Conservation (phyloP, 2,888 invertebrate genomes). For the Drosophila subquinaria region DNA sequence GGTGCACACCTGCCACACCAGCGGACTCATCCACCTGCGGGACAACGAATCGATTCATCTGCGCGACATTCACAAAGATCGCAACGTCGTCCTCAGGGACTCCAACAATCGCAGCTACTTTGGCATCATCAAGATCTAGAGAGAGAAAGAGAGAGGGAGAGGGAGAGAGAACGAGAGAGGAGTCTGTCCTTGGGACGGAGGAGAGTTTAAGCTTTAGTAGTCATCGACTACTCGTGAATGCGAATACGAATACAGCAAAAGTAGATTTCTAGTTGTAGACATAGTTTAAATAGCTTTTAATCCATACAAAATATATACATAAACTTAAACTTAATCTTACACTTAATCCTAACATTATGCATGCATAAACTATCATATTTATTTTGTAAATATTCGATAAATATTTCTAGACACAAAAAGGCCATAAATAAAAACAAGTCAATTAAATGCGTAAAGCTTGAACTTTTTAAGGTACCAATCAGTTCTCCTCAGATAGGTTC, state of each 20-base stretch:
- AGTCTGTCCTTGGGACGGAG: not conserved
- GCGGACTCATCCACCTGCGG: constrained; percentile 88
- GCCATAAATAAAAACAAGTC: constrained; percentile 53
- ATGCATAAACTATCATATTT: constrained; percentile 48
- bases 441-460: not conserved
- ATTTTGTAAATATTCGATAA: constrained; percentile 55
- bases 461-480: not conserved
- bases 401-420: constrained; percentile 29
- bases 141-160: constrained; percentile 7
- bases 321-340: constrained; percentile 15
- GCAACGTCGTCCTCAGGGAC: constrained; percentile 86
- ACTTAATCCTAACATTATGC: constrained; percentile 16
- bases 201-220: constrained; percentile 19
- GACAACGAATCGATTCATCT: constrained; percentile 89
- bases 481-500: not conserved
- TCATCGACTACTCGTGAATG: constrained; percentile 22
- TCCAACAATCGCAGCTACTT: constrained; percentile 93
- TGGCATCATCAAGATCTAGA: constrained; percentile 89
- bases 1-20: constrained; percentile 91
- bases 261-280: constrained; percentile 53
- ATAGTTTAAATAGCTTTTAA: constrained; percentile 31
- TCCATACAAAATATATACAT: constrained; percentile 17
- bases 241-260: constrained; percentile 51
- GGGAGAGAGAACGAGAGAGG: not conserved
- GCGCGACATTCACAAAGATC: constrained; percentile 88